Percentiles rank a stretch among this genome's conserved stretches.
phyloP scores from a whole-genome alignment of 1,140 invertebrate species.

The Hetaerina americana region DNA sequence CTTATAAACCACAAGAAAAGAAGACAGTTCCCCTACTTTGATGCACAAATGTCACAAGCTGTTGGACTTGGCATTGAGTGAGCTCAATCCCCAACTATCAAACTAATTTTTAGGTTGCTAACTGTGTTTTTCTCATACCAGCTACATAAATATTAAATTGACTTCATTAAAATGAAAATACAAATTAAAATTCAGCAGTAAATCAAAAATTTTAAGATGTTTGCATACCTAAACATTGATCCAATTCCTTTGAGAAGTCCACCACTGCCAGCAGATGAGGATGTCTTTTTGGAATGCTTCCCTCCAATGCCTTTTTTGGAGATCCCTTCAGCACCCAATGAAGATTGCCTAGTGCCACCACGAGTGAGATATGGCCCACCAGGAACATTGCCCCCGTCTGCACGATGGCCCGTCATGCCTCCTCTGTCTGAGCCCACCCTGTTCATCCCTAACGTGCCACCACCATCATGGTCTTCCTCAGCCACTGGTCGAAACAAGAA shows the following conservation, averaged over 20 bases:
- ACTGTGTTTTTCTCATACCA: too few species aligned
- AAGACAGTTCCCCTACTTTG: too few species aligned
- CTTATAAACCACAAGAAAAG: too few species aligned
- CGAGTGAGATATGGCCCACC: constrained; percentile 16
- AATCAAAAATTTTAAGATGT: too few species aligned
- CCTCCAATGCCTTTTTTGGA: constrained; percentile 35
- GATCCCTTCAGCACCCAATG: constrained; percentile 47
- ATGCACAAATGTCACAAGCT: too few species aligned
- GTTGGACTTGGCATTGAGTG: too few species aligned
- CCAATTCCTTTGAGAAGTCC: constrained; percentile 63
- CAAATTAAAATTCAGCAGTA: too few species aligned
- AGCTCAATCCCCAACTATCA: too few species aligned
- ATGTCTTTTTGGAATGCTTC: constrained; percentile 48
- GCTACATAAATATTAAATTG: too few species aligned
- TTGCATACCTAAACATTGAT: constrained; percentile 56
- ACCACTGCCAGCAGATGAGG: constrained; percentile 26
- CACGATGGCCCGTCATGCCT: too few species aligned
- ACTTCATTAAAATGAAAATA: too few species aligned
- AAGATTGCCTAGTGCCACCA: constrained; percentile 50
- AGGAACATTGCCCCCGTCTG: neutral
- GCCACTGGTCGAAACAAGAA: constrained; percentile 21
- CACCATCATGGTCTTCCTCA: constrained; percentile 23
- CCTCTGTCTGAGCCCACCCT: neutral
- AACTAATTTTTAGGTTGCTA: too few species aligned
- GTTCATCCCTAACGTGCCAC: neutral